Base-by-base conservation (phyloP, 2,888 invertebrate genomes). In the Smittia sp. region DNA sequence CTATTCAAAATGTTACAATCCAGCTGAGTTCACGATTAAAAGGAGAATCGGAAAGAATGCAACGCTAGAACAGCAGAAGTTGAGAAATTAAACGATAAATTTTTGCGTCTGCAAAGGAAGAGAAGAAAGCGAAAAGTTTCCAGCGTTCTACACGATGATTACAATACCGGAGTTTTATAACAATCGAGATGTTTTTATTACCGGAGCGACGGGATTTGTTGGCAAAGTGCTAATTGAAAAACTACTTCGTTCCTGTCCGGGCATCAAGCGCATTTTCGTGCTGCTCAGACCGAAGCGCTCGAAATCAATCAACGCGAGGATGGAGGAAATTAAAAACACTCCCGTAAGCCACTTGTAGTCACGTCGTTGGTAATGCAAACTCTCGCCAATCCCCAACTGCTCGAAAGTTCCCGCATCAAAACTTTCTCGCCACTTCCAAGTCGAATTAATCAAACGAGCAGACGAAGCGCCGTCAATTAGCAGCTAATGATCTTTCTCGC, bases 151-250 rank as follows among this genome's bases (percentile, higher is more conserved):
- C 63, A 73, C 15, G 6, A 72, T 73, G 73, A 73, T 73, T 65
- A 46, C 73, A 65, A 63, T 73, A 1, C 73, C 73, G 9, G 73
- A 73, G 52, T 73, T 73, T 65, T 73, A 65, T 22, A 41, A 13
- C 27, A 46, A 65, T 18, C 73, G 73, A 41, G 73, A 73, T 73
- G 13, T 88, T 73, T 78, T 87, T 46, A 82, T 88, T 46, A 86
- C 86, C 20, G 90, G 90, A 2, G 88, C 86, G 6, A 93, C 92
- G 18, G 96, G 97, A n/a, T 97, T 96, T 81, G 87, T 97, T 68
- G 96, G 97, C 38, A 97, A 97, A 83, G 94, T 94, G 0, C 84
- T 98, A 1, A 84, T 98, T 75, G 98, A 98, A 83, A 98, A 98
- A 81, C 84, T 98, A 9, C 84, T 98, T 22, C 86, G 96, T 79